Evolutionary conservation across 2,797 vertebrate genomes (phyloP), one percentile per base, ranked within the genome.

Genomic region (Steatocranus sp.): DNA sequence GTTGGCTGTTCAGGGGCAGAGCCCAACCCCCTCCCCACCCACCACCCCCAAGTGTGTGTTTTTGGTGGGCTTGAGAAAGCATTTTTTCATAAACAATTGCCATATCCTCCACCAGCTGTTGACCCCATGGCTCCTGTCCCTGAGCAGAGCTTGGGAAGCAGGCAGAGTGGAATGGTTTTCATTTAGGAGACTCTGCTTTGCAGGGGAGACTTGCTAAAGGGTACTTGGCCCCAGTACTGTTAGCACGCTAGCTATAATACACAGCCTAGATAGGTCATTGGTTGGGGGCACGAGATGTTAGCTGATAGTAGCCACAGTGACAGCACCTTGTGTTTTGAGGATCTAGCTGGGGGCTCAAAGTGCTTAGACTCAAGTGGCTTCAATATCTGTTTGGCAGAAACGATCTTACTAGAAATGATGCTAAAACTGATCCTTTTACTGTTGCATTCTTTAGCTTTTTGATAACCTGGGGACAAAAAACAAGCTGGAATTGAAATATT

Each of bases 31-130:
- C 53, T 80, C 88, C 96, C 96, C 32, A 36, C 56, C 11, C 56
- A 36, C 34, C 38, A 18, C 41, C 75, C 76, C 68, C 51, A 82
- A 89, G 89, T 89, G 87, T 92, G 86, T 93, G 87, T 93, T 98
- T 98, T 98, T 97, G 97, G 97, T 95, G 97, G 97, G 97, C 97
- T 98, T 96, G 97, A 97, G 97, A 98, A 98, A 97, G 97, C 97
- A 97, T 97, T 98, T 98, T 98, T 99, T 97, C 97, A 98, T 98
- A 98, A 99, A 99, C 98, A 98, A 99, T 97, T 98, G 98, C 98
- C 98, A 98, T 98, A 98, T 99, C 97, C 97, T 98, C 93, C 97
- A 97, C 98, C 98, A 99, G 98, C 98, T 99, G 98, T 97, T 99
- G 98, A 98, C 97, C 98, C 97, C 90, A 83, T 70, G 85, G 96